phyloP scores from a whole-genome alignment of 1,140 invertebrate species.

The Mamestra configurata region DNA sequence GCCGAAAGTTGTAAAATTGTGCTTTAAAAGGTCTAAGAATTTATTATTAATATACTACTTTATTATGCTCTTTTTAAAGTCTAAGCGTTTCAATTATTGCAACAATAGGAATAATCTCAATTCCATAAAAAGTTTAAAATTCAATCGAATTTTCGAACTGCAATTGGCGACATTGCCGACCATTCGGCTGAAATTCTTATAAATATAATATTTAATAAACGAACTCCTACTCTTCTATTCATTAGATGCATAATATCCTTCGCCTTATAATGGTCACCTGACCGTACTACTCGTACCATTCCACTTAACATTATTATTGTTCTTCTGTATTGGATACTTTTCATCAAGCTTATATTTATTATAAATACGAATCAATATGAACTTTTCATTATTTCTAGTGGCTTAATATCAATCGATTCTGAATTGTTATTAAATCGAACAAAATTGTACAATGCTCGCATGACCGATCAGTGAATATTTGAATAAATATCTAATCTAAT shows the following conservation, averaged over 20 bases:
- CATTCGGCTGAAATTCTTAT: background rate
- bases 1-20: slow-evolving; percentile 35
- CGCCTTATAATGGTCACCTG: background rate
- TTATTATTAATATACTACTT: background rate
- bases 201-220: background rate
- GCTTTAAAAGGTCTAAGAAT: slow-evolving; percentile 29
- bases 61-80: slow-evolving; percentile 5
- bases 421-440: background rate
- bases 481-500: slow-evolving; percentile 17
- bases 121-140: background rate
- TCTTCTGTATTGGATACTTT: slow-evolving; percentile 15
- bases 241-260: background rate
- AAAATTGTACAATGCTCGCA: background rate
- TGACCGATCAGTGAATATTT: background rate
- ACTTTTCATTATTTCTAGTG: slow-evolving; percentile 4
- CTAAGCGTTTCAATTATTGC: slow-evolving; percentile 36
- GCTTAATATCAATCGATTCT: background rate
- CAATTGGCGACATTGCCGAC: background rate
- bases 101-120: slow-evolving; percentile 16
- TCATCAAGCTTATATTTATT: background rate
- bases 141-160: background rate
- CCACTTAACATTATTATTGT: slow-evolving; percentile 26
- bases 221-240: background rate
- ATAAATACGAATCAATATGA: slow-evolving; percentile 2
- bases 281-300: background rate